Base-by-base conservation (phyloP, 2,888 invertebrate species). In the Drosophila diplacantha region DNA sequence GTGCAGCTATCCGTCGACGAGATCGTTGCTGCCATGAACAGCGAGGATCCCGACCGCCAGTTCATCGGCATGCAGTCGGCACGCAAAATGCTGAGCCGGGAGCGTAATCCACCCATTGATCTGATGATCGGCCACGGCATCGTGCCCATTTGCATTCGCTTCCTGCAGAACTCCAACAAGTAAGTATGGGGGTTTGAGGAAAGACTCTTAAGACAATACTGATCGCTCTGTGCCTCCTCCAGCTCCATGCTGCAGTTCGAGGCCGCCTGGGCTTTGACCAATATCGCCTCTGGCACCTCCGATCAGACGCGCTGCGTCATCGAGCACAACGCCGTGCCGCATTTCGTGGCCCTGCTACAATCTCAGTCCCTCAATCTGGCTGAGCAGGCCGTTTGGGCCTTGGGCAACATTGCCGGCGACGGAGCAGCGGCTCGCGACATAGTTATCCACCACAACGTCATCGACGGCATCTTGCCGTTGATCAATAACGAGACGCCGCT, bases 381-480 rank as follows among this genome's bases (percentile, higher is more conserved):
- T 1, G 97, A 98, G 85, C 97, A 98, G 87, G 93, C 96, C n/a
- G 95, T 97, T 0, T 98, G 96, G 99, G 98, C 98, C 0, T 90
- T 98, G n/a, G 97, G 97, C 71, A 99, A 99, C 89, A 96, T 99
- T 78, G 97, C 98, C 9, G 98, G 98, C 34, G 96, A 96, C 87
- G 95, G 96, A 0, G 91, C 95, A 0, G 89, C 88, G 14, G 91
- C 95, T 0, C 90, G 99, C 44, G 98, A 99, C 89, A 88, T 92
- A 57, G 96, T 98, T 43, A 91, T 99, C 8, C 85, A 87, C 0
- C 88, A 91, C 62, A 93, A 93, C 16, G 93, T 94, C 26, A 89
- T 98, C 74, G 91, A 92, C 1, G 92, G 93, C 6, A 88, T 98
- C 16, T 85, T 95, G 46, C 89, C 90, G 3, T 89, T 95, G 31